Conservation (phyloP, 37 sponge, comb jelly and placozoan species). For the Beroe forskalii region DNA sequence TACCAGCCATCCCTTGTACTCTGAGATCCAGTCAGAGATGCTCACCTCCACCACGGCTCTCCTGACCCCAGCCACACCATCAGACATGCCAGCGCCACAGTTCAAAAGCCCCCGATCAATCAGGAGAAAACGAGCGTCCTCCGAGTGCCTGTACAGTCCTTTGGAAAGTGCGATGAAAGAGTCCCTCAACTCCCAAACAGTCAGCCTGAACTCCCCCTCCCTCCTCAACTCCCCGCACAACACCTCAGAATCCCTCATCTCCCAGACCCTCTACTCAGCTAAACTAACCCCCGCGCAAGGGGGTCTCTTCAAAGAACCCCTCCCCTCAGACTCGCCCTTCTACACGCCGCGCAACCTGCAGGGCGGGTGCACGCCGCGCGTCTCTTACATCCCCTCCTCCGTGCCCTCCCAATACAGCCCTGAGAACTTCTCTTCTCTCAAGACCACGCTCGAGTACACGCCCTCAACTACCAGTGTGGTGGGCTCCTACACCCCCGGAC, state of each 20-base stretch:
- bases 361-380: not conserved
- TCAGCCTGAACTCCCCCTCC: not conserved
- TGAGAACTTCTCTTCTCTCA: not conserved
- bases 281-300: not conserved
- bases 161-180: not conserved
- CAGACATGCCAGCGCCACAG: not conserved
- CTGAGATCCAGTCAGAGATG: no score
- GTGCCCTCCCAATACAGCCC: slow-evolving; percentile 20
- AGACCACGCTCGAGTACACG: not conserved
- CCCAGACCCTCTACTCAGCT: not conserved
- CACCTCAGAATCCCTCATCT: slow-evolving; percentile 6
- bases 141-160: not conserved
- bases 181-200: not conserved
- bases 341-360: slow-evolving; percentile 13
- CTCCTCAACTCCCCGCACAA: not conserved
- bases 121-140: not conserved
- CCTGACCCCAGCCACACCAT: not conserved
- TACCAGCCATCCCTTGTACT: not conserved
- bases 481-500: slow-evolving; percentile 20
- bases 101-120: not conserved
- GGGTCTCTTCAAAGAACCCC: not conserved
- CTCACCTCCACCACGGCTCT: no score
- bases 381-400: slow-evolving; percentile 34
- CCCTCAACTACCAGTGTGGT: not conserved
- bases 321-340: not conserved